phyloP scores from a whole-genome alignment of 1,140 invertebrate genomes.

The Drosophila nigromelanica region DNA sequence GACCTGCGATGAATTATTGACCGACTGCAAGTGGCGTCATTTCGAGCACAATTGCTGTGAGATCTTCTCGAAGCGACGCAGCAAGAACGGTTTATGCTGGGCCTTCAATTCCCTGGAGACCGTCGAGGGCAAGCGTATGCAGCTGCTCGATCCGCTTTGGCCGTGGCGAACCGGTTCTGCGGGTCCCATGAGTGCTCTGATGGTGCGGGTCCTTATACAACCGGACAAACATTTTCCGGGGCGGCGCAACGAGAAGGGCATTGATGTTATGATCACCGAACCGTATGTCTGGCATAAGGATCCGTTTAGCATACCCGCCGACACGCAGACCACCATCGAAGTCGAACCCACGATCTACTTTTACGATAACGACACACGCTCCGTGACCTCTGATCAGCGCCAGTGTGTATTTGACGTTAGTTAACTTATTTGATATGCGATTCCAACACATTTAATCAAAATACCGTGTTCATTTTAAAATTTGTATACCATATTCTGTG shows the following conservation, averaged over 20 bases:
- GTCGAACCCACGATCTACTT: slow-evolving; percentile 77
- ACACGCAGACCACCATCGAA: slow-evolving; percentile 66
- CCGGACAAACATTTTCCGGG: slow-evolving; percentile 56
- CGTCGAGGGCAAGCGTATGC: slow-evolving; percentile 58
- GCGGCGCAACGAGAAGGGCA: slow-evolving; percentile 52
- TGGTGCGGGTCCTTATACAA: slow-evolving; percentile 57
- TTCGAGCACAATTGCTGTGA: slow-evolving; percentile 69
- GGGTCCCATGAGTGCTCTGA: slow-evolving; percentile 65
- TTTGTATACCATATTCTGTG: not conserved
- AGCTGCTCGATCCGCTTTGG: slow-evolving; percentile 63
- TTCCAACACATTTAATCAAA: too few relatives aligned
- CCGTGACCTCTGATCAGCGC: slow-evolving; percentile 61
- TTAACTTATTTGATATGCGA: not conserved
- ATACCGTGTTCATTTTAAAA: too few relatives aligned
- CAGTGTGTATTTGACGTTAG: slow-evolving; percentile 79
- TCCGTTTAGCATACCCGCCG: slow-evolving; percentile 56
- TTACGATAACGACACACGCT: slow-evolving; percentile 71
- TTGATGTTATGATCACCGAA: slow-evolving; percentile 71
- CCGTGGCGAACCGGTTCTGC: slow-evolving; percentile 71
- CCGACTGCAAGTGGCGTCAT: slow-evolving; percentile 71
- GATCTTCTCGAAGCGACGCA: slow-evolving; percentile 76
- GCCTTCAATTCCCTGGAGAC: slow-evolving; percentile 85
- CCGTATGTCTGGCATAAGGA: slow-evolving; percentile 73
- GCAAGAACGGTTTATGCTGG: slow-evolving; percentile 86
- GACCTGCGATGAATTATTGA: slow-evolving; percentile 72